phyloP scores from a whole-genome alignment of 2,888 invertebrate genomes.

The Drosophila falleni region DNA sequence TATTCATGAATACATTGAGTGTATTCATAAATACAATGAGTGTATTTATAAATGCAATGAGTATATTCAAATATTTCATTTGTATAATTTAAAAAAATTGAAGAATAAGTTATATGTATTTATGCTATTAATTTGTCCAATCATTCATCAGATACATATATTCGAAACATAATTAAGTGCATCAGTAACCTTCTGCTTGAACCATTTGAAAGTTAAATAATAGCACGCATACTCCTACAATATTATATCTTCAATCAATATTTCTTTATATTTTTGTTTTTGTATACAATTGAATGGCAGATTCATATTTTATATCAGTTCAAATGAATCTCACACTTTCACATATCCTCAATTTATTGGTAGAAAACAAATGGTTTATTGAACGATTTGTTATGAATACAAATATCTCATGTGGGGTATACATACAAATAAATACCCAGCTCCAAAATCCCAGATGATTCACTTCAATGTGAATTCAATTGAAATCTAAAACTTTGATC shows the following conservation, averaged over 20 bases:
- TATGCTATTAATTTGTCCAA: background rate
- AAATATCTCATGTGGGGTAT: conserved; percentile 20
- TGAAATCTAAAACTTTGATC: conserved; percentile 38
- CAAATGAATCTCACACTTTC: conserved; percentile 60
- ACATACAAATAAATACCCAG: conserved; percentile 16
- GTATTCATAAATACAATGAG: too few species aligned
- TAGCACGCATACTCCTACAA: conserved; percentile 15
- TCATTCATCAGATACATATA: conserved; percentile 9
- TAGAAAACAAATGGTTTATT: conserved; percentile 51
- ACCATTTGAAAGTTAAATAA: conserved; percentile 18
- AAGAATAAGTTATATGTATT: background rate
- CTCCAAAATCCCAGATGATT: conserved; percentile 25
- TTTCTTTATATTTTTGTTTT: conserved; percentile 1
- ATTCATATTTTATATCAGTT: conserved; percentile 54
- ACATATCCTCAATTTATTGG: conserved; percentile 59
- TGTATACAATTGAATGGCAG: conserved; percentile 51
- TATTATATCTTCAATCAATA: conserved; percentile 49
- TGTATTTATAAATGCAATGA: background rate
- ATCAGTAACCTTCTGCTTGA: conserved; percentile 35
- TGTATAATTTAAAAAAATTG: background rate
- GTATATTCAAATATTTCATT: background rate
- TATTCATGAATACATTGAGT: too few species aligned
- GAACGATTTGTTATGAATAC: conserved; percentile 47
- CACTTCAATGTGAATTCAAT: conserved; percentile 34
- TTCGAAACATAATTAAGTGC: conserved; percentile 26